phyloP scores from a whole-genome alignment of 2,113 vertebrate genomes.

The Cheirogaleus medius region DNA sequence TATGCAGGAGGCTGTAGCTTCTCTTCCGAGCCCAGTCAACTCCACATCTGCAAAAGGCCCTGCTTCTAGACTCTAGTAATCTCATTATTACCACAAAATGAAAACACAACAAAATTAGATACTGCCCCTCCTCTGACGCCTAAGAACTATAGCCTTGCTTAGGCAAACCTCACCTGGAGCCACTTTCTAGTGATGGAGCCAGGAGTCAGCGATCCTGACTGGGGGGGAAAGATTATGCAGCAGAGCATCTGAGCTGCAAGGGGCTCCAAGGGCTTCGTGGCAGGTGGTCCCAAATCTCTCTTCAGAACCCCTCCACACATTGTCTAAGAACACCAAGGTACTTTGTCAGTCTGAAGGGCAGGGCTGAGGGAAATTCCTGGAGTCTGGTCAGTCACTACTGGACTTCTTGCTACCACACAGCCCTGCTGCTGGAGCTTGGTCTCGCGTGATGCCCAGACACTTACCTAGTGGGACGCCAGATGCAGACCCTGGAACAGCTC shows the following conservation, averaged over 20 bases:
- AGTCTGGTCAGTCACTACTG: background rate
- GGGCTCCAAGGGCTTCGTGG: too few species aligned
- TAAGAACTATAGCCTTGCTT: background rate
- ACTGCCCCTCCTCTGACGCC: background rate
- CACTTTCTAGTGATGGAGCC: background rate
- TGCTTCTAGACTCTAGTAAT: background rate
- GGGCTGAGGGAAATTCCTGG: background rate
- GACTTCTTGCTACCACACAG: background rate
- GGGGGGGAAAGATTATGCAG: background rate
- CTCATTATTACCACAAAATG: background rate
- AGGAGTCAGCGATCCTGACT: background rate
- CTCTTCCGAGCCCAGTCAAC: background rate
- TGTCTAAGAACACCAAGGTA: background rate
- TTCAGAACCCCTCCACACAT: background rate
- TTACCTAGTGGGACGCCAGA: background rate
- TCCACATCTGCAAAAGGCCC: background rate
- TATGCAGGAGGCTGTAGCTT: background rate
- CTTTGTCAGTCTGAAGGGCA: background rate
- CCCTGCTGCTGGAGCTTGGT: background rate
- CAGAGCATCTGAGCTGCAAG: background rate
- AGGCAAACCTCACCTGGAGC: background rate
- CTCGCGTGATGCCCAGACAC: background rate
- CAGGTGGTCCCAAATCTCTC: background rate
- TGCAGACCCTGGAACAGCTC: background rate
- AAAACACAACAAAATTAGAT: background rate